These are phyloP conservation scores for Dinomys branickii DNA, from an alignment of 2,113 vertebrate species.

Conservation along the genomic window DNA sequence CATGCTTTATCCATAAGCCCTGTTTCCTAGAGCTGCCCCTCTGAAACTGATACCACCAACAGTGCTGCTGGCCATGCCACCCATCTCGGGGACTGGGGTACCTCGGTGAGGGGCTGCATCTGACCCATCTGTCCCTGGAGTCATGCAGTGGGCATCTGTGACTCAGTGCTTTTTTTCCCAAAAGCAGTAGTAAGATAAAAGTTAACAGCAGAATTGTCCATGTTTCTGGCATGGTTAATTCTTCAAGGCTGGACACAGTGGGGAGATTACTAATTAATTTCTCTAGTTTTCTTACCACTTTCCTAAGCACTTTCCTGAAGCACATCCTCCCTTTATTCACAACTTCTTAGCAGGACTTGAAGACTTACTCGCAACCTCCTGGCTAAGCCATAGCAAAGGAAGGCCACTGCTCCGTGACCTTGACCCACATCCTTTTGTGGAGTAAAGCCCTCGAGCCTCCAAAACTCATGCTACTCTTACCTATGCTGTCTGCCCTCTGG, in stretches of 20 bases:
- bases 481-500: not conserved
- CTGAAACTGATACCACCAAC: not conserved
- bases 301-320: not conserved
- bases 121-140: fast-evolving
- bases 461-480: not conserved
- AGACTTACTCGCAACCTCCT: no score
- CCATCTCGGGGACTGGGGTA: not conserved
- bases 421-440: not conserved
- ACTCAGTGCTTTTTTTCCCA: not conserved
- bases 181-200: not conserved
- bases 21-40: not conserved
- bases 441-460: not conserved
- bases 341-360: no score
- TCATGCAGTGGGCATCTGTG: not conserved
- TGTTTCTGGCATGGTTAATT: not conserved
- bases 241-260: not conserved
- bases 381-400: not conserved
- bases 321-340: fast-evolving
- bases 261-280: not conserved
- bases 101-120: fast-evolving
- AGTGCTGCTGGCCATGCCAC: fast-evolving
- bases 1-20: not conserved
- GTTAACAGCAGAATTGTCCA: not conserved
- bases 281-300: not conserved
- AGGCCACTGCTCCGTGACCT: not conserved